Evolutionary conservation across 2,113 vertebrate genomes (phyloP).

Genomic region (Pipa parva): DNA sequence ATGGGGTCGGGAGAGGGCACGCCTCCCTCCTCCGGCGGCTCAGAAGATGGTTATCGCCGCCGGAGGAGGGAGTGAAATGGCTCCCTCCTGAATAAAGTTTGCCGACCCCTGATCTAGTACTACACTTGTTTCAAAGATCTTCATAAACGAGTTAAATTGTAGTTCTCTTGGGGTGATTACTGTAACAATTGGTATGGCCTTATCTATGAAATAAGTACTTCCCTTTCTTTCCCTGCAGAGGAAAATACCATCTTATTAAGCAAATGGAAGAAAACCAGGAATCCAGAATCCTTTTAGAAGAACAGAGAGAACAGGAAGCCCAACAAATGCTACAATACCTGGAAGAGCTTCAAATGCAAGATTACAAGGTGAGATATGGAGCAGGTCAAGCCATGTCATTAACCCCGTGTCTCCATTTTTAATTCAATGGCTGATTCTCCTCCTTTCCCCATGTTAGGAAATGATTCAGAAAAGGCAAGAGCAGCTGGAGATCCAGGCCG

Average conservation of each 20-base stretch:
- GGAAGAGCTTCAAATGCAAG: constrained; percentile 70
- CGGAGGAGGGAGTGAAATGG: too few relatives aligned
- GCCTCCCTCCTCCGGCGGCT: too few relatives aligned
- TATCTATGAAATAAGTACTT: too few relatives aligned
- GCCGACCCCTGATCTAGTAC: too few relatives aligned
- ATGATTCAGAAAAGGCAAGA: constrained; percentile 64
- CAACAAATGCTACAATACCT: constrained; percentile 61
- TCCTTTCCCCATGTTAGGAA: constrained; percentile 49
- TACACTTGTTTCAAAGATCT: too few relatives aligned
- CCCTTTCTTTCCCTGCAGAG: constrained; percentile 53
- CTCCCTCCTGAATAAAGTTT: too few relatives aligned
- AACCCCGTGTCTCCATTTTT: accelerated
- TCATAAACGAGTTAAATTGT: too few relatives aligned
- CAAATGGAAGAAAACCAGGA: constrained; percentile 74
- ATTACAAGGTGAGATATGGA: constrained; percentile 66
- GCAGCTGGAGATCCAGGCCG: constrained; percentile 65
- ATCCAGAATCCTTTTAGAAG: constrained; percentile 56
- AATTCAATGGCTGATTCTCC: not conserved
- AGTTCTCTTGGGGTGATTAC: too few relatives aligned
- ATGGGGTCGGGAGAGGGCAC: too few relatives aligned
- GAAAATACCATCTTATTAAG: constrained; percentile 64
- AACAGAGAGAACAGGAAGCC: constrained; percentile 69
- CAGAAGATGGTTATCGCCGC: too few relatives aligned
- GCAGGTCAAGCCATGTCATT: not conserved
- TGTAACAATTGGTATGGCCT: too few relatives aligned